Evolutionary conservation across 2,797 vertebrate species (phyloP).

Genomic region (Spondyliosoma cantharus): DNA sequence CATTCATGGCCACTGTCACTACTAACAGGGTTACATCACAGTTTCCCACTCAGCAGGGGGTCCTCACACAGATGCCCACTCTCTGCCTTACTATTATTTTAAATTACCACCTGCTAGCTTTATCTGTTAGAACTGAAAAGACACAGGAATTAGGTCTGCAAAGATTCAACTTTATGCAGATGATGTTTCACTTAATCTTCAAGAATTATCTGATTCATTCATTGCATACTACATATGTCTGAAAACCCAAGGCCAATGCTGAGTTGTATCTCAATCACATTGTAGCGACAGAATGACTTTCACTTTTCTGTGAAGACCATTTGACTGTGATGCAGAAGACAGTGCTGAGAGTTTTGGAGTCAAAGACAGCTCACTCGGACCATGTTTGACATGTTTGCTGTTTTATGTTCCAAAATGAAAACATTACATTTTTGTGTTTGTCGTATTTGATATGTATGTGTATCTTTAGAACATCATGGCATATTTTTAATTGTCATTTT

Average conservation of each 20-base stretch:
- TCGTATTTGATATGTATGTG: too few relatives aligned
- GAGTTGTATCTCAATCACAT: not conserved
- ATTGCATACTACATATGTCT: not conserved
- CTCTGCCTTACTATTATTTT: not conserved
- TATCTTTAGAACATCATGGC: too few relatives aligned
- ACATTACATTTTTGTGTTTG: too few relatives aligned
- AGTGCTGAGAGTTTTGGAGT: too few relatives aligned
- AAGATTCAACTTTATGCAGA: constrained; percentile 7
- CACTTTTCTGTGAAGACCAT: too few relatives aligned
- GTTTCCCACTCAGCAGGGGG: not conserved
- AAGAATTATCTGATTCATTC: not conserved
- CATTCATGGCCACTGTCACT: not conserved
- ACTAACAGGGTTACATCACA: constrained; percentile 2
- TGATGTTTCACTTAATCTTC: constrained; percentile 3
- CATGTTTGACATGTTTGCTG: too few relatives aligned
- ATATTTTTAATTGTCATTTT: too few relatives aligned
- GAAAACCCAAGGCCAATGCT: not conserved
- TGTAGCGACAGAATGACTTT: not conserved
- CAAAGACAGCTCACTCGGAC: too few relatives aligned
- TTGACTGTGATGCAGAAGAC: too few relatives aligned
- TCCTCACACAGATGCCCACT: not conserved
- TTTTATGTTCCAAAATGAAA: too few relatives aligned
- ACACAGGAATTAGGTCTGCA: not conserved
- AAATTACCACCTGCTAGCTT: not conserved
- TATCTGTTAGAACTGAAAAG: not conserved